These are phyloP conservation scores for Glyptemys insculpta DNA, from an alignment of 2,797 vertebrate genomes.

Conservation along the genomic window DNA sequence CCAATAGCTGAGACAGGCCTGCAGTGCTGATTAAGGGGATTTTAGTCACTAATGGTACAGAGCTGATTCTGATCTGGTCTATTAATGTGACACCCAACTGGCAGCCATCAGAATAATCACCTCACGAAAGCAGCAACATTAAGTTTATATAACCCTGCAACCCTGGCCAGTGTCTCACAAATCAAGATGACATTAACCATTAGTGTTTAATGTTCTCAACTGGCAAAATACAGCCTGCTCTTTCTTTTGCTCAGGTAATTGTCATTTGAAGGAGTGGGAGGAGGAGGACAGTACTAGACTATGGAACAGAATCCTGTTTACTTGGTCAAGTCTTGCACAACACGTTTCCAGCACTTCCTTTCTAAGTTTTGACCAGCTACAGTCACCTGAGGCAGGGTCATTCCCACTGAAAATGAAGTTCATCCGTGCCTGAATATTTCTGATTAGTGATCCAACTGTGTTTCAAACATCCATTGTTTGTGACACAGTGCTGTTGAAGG, in stretches of 20 bases:
- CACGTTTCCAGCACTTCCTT: neutral
- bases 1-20: neutral
- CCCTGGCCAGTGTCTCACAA: neutral
- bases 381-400: neutral
- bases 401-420: accelerated
- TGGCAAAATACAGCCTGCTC: neutral
- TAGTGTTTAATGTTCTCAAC: accelerated
- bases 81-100: accelerated
- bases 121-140: accelerated
- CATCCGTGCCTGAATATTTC: neutral
- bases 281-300: neutral
- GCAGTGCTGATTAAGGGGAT: neutral
- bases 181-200: accelerated
- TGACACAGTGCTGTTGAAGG: neutral
- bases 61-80: neutral
- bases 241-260: neutral
- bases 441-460: neutral
- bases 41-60: neutral
- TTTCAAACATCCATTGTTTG: neutral
- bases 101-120: neutral
- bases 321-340: neutral
- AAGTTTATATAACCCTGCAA: accelerated
- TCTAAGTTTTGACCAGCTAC: neutral
- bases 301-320: accelerated
- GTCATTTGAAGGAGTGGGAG: accelerated